These are phyloP conservation scores for Malurus leucopterus DNA, from an alignment of 2,797 vertebrate species.

Conservation along the genomic window DNA sequence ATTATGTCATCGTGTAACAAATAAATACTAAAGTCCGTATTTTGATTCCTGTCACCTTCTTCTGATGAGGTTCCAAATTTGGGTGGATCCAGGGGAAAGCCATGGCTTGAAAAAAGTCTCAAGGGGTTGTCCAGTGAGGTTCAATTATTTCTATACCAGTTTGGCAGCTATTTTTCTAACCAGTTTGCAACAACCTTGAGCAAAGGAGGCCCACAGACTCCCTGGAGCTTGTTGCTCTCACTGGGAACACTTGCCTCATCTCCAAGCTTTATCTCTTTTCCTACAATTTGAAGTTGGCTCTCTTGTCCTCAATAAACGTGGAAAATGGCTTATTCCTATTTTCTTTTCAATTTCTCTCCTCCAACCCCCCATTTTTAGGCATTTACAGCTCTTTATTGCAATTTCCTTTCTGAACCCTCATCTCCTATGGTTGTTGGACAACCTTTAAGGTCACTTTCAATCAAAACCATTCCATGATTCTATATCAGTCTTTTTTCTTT, in stretches of 20 bases:
- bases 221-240: neutral
- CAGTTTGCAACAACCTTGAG: neutral
- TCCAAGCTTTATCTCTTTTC: neutral
- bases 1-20: neutral
- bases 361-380: neutral
- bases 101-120: neutral
- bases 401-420: neutral
- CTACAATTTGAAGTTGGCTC: neutral
- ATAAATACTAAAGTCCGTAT: neutral
- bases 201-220: neutral
- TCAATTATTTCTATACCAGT: neutral
- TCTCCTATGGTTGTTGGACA: neutral
- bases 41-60: neutral
- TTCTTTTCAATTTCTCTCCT: neutral
- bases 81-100: neutral
- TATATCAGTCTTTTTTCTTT: neutral
- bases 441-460: neutral
- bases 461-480: neutral
- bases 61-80: neutral
- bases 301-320: neutral
- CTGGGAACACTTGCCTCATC: neutral
- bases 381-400: neutral
- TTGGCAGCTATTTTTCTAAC: neutral
- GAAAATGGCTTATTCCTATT: neutral
- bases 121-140: neutral